Evolutionary conservation across 2,113 vertebrate species (phyloP), one percentile per base, ranked within the genome.

Genomic region (Peromyscus californicus): DNA sequence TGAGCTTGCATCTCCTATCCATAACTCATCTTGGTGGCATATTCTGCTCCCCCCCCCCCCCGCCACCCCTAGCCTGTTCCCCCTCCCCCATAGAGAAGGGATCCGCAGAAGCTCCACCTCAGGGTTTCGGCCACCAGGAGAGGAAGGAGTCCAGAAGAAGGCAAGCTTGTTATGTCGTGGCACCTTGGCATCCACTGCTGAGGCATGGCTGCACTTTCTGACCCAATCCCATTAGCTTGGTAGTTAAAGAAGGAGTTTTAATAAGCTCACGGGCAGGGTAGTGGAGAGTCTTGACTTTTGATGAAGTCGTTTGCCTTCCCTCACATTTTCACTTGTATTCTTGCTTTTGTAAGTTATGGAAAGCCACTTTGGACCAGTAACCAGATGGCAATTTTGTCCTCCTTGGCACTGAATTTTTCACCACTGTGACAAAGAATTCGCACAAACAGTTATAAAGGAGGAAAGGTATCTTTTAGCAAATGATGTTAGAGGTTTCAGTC

Each of bases 301-400:
- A 51, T 57, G n/a, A 54, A 9, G 76, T 48, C 54, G 22, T 89
- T 48, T 29, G 31, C 36, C 16, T 24, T 22, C 33, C 26, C 29
- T 95, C 54, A 65, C 51, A 93, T 89, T 57, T 91, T 91, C 61
- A 45, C 74, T 15, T 79, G 12, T 63, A 12, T 83, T 94, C 54
- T 96, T 90, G 89, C 83, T 92, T 96, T 90, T 59, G 24, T 61
- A 95, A 83, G 19, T 70, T 84, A 69, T 21, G 33, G 96, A 90
- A 67, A 93, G 67, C 8, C 63, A n/a, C 16, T 92, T 59, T 42
- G 59, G 89, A n/a, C 39, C 86, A 51, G 65, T 31, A 75, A 70
- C 13, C 59, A 36, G 33, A 61, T n/a, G 36, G 12, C 5, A 9
- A 54, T 94, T 92, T 96, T 88, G 54, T 39, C 29, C 31, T 45